Evolutionary conservation across 2,888 invertebrate species (phyloP), one percentile per base, ranked within the genome.

Genomic region (Cacoxenus indagator): DNA sequence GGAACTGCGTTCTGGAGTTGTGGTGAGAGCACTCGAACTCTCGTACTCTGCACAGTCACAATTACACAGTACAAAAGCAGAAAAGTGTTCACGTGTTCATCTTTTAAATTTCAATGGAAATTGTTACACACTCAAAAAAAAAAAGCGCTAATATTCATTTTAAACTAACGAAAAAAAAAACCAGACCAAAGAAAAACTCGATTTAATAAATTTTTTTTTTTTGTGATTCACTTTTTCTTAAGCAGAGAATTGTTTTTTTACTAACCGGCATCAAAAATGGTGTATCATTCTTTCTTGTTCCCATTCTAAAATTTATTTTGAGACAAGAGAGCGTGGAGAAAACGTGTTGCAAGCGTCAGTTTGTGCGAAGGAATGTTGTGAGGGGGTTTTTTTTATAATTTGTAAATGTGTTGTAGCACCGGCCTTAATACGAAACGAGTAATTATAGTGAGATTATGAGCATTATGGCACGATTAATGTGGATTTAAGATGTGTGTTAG

Each of bases 1-100:
- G 82, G 73, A 73, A 76, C 64, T 72, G 76, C n/a, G 29, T 29
- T 14, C 19, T 27, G 65, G 37, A 54, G 27, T 29, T 8, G 27
- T 45, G 2, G n/a, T 51, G 51, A 51, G 22, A 17, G n/a, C 11
- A 19, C 46, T 22, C 46, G 24, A 31, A 45, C 64, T 55, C 64
- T 27, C 43, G 11, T 26, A 29, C 5, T 59, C 54, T 48, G 19
- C 51, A 6, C 64, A 59, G 67, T 67, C 67, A 48, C 55, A 48
- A 62, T n/a, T 31, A 45, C 31, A 45, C 22, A 24, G 43, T 62
- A 17, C 24, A 17, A 17, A 45, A 45, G 37, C 37, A 14, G 14
- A 37, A 37, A 37, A 37, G 37, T n/a, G n/a, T 37, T 37, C 37
- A 37, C 37, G 31, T 37, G 8, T 51, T 51, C 22, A 19, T 64